Base-by-base conservation (phyloP, 1,140 invertebrate species). In the Lepidurus apus region DNA sequence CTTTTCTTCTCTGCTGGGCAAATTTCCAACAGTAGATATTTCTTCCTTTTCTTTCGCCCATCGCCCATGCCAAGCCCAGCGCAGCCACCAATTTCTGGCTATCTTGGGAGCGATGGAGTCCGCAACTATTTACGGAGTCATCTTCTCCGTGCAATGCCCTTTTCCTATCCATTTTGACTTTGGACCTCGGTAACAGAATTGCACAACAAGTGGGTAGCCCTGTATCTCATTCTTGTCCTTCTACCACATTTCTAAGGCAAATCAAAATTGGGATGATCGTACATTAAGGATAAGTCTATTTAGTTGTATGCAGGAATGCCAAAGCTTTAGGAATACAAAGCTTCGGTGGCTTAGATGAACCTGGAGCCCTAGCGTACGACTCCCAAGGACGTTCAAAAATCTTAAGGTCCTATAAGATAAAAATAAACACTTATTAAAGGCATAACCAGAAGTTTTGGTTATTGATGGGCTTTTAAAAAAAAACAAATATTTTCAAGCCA, bases 51-150 rank as follows among this genome's bases (percentile, higher is more conserved):
- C 17, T 65, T 65, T 21, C 53, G 6, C 53, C 13, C 53, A 1
- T 17, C 53, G 21, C 3, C 13, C 9, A 65, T 65, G 53, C 53
- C 53, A 65, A 65, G 21, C 53, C 53, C 53, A n/a, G 53, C 8
- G 53, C 53, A 65, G 53, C 53, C 53, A 65, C 53, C 53, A 65
- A 65, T 7, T 65, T 65, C 53, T 65, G 53, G 53, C 53, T 65
- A 65, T 65, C 53, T 65, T 65, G 53, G 53, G 53, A 65, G 53
- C 53, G n/a, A 65, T 65, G 53, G 53, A 65, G 53, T 65, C 53
- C 53, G 53, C 53, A 65, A 65, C 53, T 65, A 65, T 65, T 65
- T 65, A 65, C 53, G 53, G 53, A 65, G 17, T 65, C 53, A 13
- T 34, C 34, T 34, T 34, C 17, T 13, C 53, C 53, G 53, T 65